Evolutionary conservation across 2,888 invertebrate genomes (phyloP), one percentile per base, ranked within the genome.

Genomic region (Brachylomia viminalis): DNA sequence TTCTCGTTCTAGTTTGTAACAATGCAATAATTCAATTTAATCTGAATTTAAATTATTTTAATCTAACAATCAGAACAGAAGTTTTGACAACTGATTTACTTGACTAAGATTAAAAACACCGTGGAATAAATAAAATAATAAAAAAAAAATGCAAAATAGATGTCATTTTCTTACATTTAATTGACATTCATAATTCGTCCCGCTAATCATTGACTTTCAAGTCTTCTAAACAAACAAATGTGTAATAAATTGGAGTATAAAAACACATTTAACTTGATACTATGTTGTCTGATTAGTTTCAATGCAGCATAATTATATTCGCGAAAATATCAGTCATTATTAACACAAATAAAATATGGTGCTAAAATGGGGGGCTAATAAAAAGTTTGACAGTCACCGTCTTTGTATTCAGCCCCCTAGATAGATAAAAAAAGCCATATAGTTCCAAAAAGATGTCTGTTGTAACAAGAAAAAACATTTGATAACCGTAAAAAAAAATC

Each of bases 281-380:
- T 58, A 30, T 17, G 38, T 10, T 8, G 2, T 23, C 33, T 70
- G 52, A 83, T 52, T 52, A 72, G 52, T 78, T 78, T 62, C 13
- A 72, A 80, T 78, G 72, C 79, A 83, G 61, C 15, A 45, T 64
- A 17, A 45, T 47, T n/a, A 52, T 33, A 52, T 5, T 49, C 47
- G 49, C 59, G 62, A 33, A 2, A 33, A 52, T 30, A 69, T 69
- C 30, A 70, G 45, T 59, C 33, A 71, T 65, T 45, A 56, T 61
- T 66, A 85, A 80, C 66, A 84, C 69, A 84, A 52, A 62, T 70
- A 54, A 84, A 49, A 42, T 23, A 54, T 38, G 20, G 13, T 49
- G 38, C n/a, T 52, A 79, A 54, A 66, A 33, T 3, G 15, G 42
- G 59, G 56, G n/a, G 6, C 27, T 23, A 13, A 15, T 6, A 23